Base-by-base conservation (phyloP, 1,140 invertebrate genomes). In the Pristionchus pacificus region DNA sequence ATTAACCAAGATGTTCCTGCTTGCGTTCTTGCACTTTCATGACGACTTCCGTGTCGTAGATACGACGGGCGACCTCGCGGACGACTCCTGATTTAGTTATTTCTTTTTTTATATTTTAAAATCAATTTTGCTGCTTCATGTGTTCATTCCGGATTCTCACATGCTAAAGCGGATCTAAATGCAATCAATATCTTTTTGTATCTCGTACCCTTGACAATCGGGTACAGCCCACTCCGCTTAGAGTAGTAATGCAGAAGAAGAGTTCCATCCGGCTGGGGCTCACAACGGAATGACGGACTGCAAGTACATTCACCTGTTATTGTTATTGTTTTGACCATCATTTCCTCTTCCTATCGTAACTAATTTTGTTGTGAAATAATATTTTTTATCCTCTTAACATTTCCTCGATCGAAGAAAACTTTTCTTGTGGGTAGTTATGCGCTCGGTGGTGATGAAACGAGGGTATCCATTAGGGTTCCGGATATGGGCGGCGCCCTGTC, bases 211-310 rank as follows among this genome's bases (percentile, higher is more conserved):
- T 84, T 83, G 14, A 86, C 85, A 70, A 86, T 85, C 14, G 85
- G 85, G 74, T 86, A 85, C 1, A 86, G 74, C 0, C 84, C 85
- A 13, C 72, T 77, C 24, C 85, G 65, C 31, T 77, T 79, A 6
- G 84, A 85, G 72, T 87, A 86, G 68, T 86, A 86, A 76, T 86
- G 85, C 2, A 86, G 69, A 15, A 79, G 70, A 29, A 86, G 70
- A 13, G 77, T 77, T 6, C 84, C 85, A 72, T 86, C 83, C 10
- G 74, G 63, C 28, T 81, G 78, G 14, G 74, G 70, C 59, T 86
- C 86, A 75, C 85, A 86, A 59, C 86, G 85, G 65, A 85, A 84
- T 28, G 81, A 79, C 0, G 81, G 82, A 3, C 38, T 49, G 38
- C 6, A n/a, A n/a, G n/a, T n/a, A n/a, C n/a, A n/a, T n/a, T n/a